Base-by-base conservation (phyloP, 2,888 invertebrate species). In the Drosophila falleni region DNA sequence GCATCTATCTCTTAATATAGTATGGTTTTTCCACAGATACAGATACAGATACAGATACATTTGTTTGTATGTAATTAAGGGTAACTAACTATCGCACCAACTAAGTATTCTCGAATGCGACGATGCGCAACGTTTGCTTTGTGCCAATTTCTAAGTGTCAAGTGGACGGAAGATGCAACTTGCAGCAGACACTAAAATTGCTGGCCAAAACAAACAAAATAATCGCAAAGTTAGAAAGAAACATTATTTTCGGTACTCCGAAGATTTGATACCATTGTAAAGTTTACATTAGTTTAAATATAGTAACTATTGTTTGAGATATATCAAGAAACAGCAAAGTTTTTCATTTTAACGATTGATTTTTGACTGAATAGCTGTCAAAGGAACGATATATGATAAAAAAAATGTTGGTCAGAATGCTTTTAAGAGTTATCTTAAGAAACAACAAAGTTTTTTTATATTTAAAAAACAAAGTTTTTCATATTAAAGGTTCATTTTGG, bases 91-190 rank as follows among this genome's bases (percentile, higher is more conserved):
- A 71, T 55, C 42, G 72, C 49, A 55, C 63, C 37, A 53, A 15
- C 15, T 39, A 39, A 11, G 15, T 39, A 87, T 89, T 89, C 89
- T 87, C 51, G 64, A 67, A 71, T 53, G 78, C 87, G 56, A 35
- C 75, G 84, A 71, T 61, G 90, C 83, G 72, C 71, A 76, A 76
- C 79, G 71, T 54, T 53, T 47, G 59, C 41, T 49, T 39, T 67
- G 89, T 77, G 64, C 84, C 73, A 87, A 61, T 89, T 83, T 74
- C 54, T 42, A 70, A 62, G 87, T 87, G 89, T 84, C 81, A 89
- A 59, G 63, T 64, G 60, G 53, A 23, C 68, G 41, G 46, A 35
- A 61, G 65, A 56, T 76, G 64, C 67, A 74, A 54, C 56, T 67
- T 61, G 58, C 39, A 68, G 3, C 26, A 13, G 39, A 49, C 42